These are phyloP conservation scores for Caenorhabditis plicata DNA, from an alignment of 2,888 invertebrate species.

Conservation along the genomic window DNA sequence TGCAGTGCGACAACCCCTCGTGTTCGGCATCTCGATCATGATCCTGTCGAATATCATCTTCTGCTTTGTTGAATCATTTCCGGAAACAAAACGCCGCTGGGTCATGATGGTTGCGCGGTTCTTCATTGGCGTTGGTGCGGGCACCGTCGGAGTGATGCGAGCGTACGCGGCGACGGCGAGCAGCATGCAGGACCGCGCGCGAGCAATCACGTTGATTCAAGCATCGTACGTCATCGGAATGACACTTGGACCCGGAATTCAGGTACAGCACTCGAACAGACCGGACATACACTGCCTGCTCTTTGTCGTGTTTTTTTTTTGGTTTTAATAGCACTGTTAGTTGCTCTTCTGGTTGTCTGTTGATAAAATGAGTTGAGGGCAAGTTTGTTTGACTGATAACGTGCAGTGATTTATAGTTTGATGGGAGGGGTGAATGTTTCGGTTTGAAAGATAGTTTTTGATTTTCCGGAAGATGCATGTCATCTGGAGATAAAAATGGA, in stretches of 20 bases:
- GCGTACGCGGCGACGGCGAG: constrained; percentile 44
- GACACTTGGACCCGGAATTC: constrained; percentile 47
- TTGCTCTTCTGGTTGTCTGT: no score
- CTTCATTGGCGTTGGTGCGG: constrained; percentile 42
- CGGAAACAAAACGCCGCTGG: constrained; percentile 32
- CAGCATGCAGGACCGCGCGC: constrained; percentile 36
- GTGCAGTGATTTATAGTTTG: no score
- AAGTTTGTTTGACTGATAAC: no score
- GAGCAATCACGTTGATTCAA: constrained; percentile 44
- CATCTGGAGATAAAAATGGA: no score
- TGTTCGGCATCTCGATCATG: constrained; percentile 39
- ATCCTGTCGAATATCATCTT: constrained; percentile 46
- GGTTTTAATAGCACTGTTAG: no score
- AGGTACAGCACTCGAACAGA: constrained; percentile 16
- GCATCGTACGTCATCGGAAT: constrained; percentile 46
- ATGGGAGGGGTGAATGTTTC: no score
- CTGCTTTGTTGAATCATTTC: constrained; percentile 43
- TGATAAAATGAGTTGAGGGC: no score
- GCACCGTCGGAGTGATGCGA: constrained; percentile 43
- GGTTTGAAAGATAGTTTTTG: no score
- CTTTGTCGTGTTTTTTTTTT: no score
- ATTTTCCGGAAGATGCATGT: no score
- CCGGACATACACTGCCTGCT: no score
- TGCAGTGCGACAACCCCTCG: constrained; percentile 43
- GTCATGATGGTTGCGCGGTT: constrained; percentile 43